These are phyloP conservation scores for Montipora cactus DNA, from an alignment of 64 coral and sea anemone species.

Conservation along the genomic window DNA sequence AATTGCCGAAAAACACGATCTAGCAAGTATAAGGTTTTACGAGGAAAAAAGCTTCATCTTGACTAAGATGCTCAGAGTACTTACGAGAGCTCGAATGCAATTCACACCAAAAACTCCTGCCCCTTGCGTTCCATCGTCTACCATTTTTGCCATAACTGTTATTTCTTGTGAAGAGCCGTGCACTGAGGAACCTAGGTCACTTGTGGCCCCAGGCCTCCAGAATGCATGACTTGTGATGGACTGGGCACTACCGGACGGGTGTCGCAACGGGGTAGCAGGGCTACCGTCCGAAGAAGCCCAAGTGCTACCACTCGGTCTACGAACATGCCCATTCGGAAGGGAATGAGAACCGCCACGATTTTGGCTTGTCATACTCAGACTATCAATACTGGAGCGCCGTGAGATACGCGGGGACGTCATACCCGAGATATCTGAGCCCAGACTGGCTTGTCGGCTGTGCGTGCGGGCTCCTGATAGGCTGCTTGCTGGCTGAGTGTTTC, in stretches of 20 bases:
- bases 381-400: conserved; percentile 86
- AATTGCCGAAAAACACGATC: too few relatives aligned
- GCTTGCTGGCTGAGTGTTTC: conserved; percentile 69
- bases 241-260: conserved; percentile 72
- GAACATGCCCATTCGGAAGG: conserved; percentile 42
- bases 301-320: conserved; percentile 21
- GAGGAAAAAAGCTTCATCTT: too few relatives aligned
- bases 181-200: conserved; percentile 86
- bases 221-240: conserved; percentile 81
- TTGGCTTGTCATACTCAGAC: conserved; percentile 49
- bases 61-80: not conserved
- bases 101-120: conserved; percentile 69
- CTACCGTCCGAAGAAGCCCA: conserved; percentile 37
- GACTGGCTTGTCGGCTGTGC: conserved; percentile 63
- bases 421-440: conserved; percentile 65
- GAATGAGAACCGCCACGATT: conserved; percentile 31
- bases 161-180: conserved; percentile 88
- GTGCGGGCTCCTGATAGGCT: conserved; percentile 45
- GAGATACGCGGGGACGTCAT: conserved; percentile 78
- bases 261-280: conserved; percentile 26
- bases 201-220: conserved; percentile 77
- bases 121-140: conserved; percentile 68
- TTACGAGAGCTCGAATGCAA: conserved; percentile 87
- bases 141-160: conserved; percentile 63
- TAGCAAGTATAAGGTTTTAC: too few relatives aligned